These are phyloP conservation scores for Calypte anna DNA, from an alignment of 2,113 vertebrate genomes.

Conservation along the genomic window DNA sequence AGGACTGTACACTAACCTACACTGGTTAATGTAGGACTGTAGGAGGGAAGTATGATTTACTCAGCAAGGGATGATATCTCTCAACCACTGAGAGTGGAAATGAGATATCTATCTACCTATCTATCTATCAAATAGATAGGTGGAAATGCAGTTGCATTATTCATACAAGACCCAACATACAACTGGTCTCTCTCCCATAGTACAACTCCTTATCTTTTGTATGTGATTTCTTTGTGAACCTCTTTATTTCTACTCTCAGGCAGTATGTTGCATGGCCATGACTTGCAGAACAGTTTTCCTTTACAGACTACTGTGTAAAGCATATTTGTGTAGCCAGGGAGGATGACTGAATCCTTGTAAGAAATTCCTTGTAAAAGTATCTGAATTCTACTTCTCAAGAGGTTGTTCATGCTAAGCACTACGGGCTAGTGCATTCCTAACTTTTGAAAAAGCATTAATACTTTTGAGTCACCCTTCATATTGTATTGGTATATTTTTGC, in stretches of 20 bases:
- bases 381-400: background rate
- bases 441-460: background rate
- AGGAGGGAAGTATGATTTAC: background rate
- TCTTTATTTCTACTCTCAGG: background rate
- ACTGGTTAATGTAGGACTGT: too few relatives aligned
- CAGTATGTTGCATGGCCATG: accelerated
- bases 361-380: background rate
- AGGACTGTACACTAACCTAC: too few relatives aligned
- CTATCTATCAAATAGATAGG: too few relatives aligned
- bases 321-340: background rate
- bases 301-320: background rate
- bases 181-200: accelerated
- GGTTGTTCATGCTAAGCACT: background rate
- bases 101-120: too few relatives aligned
- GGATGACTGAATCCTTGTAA: background rate
- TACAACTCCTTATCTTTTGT: background rate
- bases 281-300: background rate
- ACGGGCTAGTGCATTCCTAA: background rate
- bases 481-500: background rate
- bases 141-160: background rate
- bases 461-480: background rate
- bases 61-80: background rate
- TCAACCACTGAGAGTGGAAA: background rate
- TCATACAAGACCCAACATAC: accelerated
- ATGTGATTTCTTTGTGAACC: background rate